A percentile compares a stretch with the other conserved stretches of the same genome.
Conservation (phyloP, 2,797 vertebrate species). For the Malurus splendens region DNA sequence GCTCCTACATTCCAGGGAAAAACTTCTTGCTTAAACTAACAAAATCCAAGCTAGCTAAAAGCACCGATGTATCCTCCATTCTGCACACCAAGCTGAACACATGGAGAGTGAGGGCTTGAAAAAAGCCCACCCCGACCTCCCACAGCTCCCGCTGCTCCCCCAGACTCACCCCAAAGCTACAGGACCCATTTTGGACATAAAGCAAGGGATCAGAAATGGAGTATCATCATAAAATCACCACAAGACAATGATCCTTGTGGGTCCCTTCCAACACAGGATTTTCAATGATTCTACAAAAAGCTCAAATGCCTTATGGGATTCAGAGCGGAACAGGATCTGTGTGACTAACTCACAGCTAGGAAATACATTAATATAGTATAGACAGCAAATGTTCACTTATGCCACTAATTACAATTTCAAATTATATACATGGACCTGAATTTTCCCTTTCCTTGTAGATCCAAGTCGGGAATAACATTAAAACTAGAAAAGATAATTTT, state of each 20-base stretch:
- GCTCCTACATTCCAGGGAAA: no score
- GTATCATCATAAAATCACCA: no score
- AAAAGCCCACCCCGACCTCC: no score
- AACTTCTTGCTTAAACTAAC: no score
- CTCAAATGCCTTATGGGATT: not conserved
- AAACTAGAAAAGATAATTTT: not conserved
- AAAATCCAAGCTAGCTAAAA: no score
- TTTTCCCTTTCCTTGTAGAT: not conserved
- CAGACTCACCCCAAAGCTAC: no score
- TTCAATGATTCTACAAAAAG: not conserved
- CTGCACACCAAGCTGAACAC: no score
- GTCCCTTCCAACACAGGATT: not conserved
- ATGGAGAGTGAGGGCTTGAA: no score
- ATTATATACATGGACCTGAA: not conserved
- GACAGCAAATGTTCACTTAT: not conserved
- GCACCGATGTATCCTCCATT: no score
- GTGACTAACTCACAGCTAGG: not conserved
- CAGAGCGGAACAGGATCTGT: not conserved
- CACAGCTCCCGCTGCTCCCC: no score
- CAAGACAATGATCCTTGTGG: fast-evolving
- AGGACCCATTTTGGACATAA: no score
- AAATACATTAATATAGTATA: not conserved
- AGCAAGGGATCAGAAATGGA: no score
- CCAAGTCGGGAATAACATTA: not conserved
- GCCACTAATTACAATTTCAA: not conserved